Base-by-base conservation (phyloP, 2,797 vertebrate genomes). In the Sebastes hubbsi region DNA sequence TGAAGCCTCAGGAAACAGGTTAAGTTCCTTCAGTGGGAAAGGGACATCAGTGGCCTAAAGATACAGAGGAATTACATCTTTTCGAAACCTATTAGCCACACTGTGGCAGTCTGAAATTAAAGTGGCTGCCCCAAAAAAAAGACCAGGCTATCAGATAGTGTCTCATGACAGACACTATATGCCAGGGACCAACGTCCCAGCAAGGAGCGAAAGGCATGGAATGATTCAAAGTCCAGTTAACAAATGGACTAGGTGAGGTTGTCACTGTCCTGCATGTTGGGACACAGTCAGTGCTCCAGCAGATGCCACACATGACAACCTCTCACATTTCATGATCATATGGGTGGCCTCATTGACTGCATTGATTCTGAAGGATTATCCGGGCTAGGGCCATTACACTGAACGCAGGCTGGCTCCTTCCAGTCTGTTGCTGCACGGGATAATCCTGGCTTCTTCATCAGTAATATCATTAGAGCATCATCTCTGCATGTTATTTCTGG, bases 401-500 rank as follows among this genome's bases (percentile, higher is more conserved):
- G 76, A 88, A 89, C 52, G 81, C 78, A 58, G 84, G 69, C 86
- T 72, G 93, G 91, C 88, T 94, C 89, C 91, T 87, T 90, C 83
- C 91, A 90, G 93, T 94, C 91, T 92, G 90, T 84, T 83, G 84
- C 90, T 76, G 88, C 86, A 87, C 76, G 84, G 87, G 90, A 91
- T 89, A 87, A 90, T 92, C 89, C 85, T 85, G 81, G 86, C 88
- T 89, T 92, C 91, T 94, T 94, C 90, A 93, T 94, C 95, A 93
- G 88, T 93, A 94, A 94, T 94, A 93, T 92, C 93, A 95, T 95
- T 94, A 94, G 86, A 81, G 89, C 88, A 87, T 94, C 93, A 90
- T 94, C 90, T 89, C 84, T 83, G 88, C 82, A 81, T 91, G 92
- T 93, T 94, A 94, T 94, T 94, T 95, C 93, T 93, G 93, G 93